Percentiles rank a stretch among this genome's conserved stretches.
These are phyloP conservation scores for Tholera decimalis DNA, from an alignment of 2,888 invertebrate genomes.

Conservation along the genomic window DNA sequence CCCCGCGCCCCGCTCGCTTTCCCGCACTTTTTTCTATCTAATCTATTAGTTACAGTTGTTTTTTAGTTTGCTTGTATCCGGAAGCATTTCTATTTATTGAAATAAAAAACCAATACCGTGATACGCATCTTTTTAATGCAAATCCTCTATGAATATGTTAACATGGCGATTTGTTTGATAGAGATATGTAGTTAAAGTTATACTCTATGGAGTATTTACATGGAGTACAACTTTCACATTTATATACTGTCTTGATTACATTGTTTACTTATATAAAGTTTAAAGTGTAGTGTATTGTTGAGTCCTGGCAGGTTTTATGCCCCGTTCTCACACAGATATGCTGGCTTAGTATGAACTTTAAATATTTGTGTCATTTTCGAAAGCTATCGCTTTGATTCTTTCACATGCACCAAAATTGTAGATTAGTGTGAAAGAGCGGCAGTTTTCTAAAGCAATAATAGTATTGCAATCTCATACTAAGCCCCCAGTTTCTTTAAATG, in stretches of 20 bases:
- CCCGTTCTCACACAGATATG: neutral
- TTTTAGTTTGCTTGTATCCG: slow-evolving; percentile 76
- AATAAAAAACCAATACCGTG: slow-evolving; percentile 53
- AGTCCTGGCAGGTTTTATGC: neutral
- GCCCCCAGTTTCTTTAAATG: neutral
- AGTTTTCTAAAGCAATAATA: too few species aligned
- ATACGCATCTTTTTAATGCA: slow-evolving; percentile 37
- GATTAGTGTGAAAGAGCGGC: too few species aligned
- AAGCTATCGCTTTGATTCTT: too few species aligned
- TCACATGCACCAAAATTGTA: too few species aligned
- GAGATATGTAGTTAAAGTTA: too few species aligned
- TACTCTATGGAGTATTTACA: too few species aligned
- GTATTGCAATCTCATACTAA: too few species aligned
- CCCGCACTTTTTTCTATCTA: slow-evolving; percentile 86
- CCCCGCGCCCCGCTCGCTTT: slow-evolving; percentile 80
- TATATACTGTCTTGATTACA: slow-evolving; percentile 11
- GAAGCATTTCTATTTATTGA: slow-evolving; percentile 68
- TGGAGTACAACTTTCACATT: slow-evolving; percentile 44
- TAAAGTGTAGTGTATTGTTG: neutral
- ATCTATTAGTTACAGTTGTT: slow-evolving; percentile 85
- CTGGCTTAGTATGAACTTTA: too few species aligned
- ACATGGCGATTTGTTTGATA: slow-evolving; percentile 14
- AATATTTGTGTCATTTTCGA: too few species aligned
- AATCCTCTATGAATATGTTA: slow-evolving; percentile 32
- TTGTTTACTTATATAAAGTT: neutral